phyloP scores from a whole-genome alignment of 2,888 invertebrate species.

The Automeris io region DNA sequence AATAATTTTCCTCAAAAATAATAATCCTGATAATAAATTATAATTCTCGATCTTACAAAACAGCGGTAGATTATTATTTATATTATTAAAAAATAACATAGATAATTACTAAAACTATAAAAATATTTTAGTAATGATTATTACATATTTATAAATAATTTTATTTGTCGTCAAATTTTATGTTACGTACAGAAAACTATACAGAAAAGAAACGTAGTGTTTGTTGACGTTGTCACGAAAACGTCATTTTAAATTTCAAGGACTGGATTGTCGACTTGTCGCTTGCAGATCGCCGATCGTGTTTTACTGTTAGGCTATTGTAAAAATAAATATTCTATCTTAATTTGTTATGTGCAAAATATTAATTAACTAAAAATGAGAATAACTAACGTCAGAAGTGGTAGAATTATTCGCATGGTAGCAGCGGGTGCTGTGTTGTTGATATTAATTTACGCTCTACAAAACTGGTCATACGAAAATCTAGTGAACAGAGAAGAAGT shows the following conservation, averaged over 20 bases:
- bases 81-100: no score
- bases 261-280: conserved; percentile 6
- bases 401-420: conserved; percentile 75
- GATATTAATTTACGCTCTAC: conserved; percentile 79
- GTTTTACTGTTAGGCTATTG: not conserved
- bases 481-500: conserved; percentile 27
- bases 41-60: no score
- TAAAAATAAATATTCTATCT: not conserved
- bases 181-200: not conserved
- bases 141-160: no score
- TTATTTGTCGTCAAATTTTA: no score
- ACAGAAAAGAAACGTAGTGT: conserved; percentile 14
- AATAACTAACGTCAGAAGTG: conserved; percentile 78
- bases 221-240: conserved; percentile 35
- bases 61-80: no score
- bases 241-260: conserved; percentile 26
- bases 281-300: conserved; percentile 1
- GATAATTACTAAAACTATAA: no score
- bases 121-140: no score
- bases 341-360: conserved; percentile 29
- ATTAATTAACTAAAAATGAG: conserved; percentile 61
- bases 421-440: conserved; percentile 72
- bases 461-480: conserved; percentile 76
- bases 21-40: no score
- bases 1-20: no score